These are phyloP conservation scores for Siniperca chuatsi DNA, from an alignment of 2,113 vertebrate species.

Conservation along the genomic window DNA sequence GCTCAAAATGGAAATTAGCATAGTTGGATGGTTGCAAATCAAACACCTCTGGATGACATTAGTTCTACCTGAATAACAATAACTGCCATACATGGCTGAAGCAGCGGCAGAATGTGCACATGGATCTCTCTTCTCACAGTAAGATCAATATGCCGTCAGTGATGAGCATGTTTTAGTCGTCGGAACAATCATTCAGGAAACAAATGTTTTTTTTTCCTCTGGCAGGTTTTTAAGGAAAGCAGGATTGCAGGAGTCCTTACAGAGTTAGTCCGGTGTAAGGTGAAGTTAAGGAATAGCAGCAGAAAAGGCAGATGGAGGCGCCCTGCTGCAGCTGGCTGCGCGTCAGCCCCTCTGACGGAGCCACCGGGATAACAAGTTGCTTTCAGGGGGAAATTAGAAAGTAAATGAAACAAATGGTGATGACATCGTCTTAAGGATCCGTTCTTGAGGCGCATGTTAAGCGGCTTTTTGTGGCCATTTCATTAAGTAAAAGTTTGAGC, in stretches of 20 bases:
- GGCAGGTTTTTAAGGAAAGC: not conserved
- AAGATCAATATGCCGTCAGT: not conserved
- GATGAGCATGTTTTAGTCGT: not conserved
- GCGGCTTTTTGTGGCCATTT: constrained; percentile 85
- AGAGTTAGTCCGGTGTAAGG: not conserved
- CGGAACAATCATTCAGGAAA: not conserved
- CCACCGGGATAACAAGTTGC: constrained; percentile 80
- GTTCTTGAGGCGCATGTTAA: constrained; percentile 71
- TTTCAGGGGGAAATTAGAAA: constrained; percentile 78
- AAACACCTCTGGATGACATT: not conserved
- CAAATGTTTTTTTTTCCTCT: not conserved
- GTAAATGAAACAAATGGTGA: constrained; percentile 84
- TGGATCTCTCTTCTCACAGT: not conserved
- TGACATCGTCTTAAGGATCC: constrained; percentile 80
- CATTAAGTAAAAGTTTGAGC: constrained; percentile 82
- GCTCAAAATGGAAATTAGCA: constrained; percentile 55
- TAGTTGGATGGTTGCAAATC: not conserved
- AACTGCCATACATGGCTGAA: not conserved
- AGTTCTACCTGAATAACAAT: not conserved
- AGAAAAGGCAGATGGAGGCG: constrained; percentile 44
- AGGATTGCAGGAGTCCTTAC: not conserved
- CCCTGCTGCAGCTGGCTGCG: constrained; percentile 42
- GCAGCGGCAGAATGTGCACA: not conserved
- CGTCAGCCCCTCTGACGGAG: constrained; percentile 54
- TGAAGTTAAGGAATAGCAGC: not conserved